Percentiles rank a stretch among this genome's conserved stretches.
Conservation (phyloP, 1,140 invertebrate genomes). For the Helicoverpa zea region DNA sequence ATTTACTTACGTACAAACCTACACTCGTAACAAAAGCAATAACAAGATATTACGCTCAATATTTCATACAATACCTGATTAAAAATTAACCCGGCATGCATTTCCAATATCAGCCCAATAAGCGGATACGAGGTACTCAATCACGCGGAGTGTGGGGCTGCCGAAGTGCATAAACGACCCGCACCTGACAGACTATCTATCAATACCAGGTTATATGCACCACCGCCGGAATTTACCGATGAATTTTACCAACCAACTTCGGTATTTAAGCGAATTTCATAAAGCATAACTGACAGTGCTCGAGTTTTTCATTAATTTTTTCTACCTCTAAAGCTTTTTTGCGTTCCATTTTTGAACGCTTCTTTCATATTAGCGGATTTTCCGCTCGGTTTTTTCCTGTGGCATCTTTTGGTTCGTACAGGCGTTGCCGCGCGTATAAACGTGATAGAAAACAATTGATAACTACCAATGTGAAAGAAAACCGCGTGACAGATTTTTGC, state of each 20-base stretch:
- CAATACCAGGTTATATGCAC: constrained; percentile 7
- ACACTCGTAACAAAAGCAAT: too few relatives aligned
- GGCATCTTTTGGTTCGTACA: too few relatives aligned
- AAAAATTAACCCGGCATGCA: not conserved
- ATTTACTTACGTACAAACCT: too few relatives aligned
- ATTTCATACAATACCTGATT: not conserved
- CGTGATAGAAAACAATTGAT: too few relatives aligned
- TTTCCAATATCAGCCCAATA: constrained; percentile 12
- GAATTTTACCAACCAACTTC: constrained; percentile 14
- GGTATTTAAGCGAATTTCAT: constrained; percentile 26
- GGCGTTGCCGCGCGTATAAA: too few relatives aligned
- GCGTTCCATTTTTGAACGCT: not conserved
- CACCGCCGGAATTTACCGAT: not conserved
- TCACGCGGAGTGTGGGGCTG: constrained; percentile 2
- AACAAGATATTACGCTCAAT: not conserved
- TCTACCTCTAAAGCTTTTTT: not conserved
- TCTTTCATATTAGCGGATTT: not conserved
- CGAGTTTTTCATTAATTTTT: constrained; percentile 6
- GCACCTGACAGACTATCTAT: constrained; percentile 15
- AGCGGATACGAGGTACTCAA: constrained; percentile 15
- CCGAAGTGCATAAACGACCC: constrained; percentile 17
- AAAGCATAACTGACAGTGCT: not conserved
- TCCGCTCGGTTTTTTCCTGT: too few relatives aligned
- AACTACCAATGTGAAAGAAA: too few relatives aligned
- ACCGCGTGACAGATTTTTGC: too few relatives aligned